A percentile compares a stretch with the other conserved stretches of the same genome.
These are phyloP conservation scores for Reticulitermes speratus DNA, from an alignment of 1,140 invertebrate species.

Conservation along the genomic window DNA sequence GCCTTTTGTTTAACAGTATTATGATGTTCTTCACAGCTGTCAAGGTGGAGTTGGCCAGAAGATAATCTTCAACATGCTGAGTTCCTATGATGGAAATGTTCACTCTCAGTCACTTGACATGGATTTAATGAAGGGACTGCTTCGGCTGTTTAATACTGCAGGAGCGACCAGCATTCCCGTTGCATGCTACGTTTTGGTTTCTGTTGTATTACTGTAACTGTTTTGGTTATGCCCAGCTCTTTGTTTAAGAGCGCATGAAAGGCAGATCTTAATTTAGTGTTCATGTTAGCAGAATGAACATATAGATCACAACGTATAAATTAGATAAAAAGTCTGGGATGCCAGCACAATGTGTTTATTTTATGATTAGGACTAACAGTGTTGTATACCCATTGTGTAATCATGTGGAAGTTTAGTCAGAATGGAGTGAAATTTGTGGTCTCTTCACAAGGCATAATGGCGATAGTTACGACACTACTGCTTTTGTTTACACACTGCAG, in stretches of 20 bases:
- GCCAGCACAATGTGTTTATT: background rate
- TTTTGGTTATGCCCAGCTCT: background rate
- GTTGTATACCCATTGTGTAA: slow-evolving; percentile 16
- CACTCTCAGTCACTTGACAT: background rate
- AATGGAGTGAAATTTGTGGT: background rate
- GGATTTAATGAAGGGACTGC: background rate
- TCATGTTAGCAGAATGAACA: slow-evolving; percentile 1
- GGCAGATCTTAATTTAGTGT: slow-evolving; percentile 1
- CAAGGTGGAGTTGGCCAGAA: background rate
- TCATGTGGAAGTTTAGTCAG: background rate
- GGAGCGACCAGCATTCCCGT: background rate
- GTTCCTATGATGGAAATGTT: slow-evolving; percentile 15
- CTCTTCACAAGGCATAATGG: background rate
- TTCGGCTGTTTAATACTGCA: background rate
- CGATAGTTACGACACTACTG: background rate
- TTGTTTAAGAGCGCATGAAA: background rate
- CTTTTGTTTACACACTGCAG: background rate
- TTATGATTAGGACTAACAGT: slow-evolving; percentile 10
- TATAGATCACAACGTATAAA: background rate
- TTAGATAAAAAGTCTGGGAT: slow-evolving; percentile 10
- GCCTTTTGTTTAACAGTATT: background rate
- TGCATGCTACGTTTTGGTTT: background rate
- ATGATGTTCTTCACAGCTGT: background rate
- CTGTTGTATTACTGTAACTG: background rate
- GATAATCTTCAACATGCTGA: slow-evolving; percentile 1